phyloP scores from a whole-genome alignment of 2,113 vertebrate genomes.

The Bos indicus region DNA sequence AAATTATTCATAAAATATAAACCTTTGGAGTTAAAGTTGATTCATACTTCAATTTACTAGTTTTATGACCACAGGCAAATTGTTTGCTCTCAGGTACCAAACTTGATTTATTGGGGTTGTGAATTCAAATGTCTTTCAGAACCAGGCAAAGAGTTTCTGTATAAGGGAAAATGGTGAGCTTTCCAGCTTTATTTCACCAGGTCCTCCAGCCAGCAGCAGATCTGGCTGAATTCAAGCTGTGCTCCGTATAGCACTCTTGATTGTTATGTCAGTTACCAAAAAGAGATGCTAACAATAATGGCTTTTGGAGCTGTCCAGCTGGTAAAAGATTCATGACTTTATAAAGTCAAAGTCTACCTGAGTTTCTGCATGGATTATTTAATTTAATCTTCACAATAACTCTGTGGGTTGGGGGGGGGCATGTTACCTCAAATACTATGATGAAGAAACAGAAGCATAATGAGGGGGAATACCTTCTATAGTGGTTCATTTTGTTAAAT shows the following conservation, averaged over 20 bases:
- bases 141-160: background rate
- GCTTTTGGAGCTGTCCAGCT: background rate
- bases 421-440: background rate
- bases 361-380: background rate
- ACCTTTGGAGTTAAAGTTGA: background rate
- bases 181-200: background rate
- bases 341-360: background rate
- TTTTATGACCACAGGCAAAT: background rate
- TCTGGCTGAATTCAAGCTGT: background rate
- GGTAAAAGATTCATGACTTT: background rate
- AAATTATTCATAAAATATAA: background rate
- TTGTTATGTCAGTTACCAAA: background rate
- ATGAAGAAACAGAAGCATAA: background rate
- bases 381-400: background rate
- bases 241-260: background rate
- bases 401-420: background rate
- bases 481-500: background rate
- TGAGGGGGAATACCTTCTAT: background rate
- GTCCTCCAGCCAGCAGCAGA: background rate
- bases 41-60: background rate
- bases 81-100: background rate
- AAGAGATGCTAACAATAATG: background rate
- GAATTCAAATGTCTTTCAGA: background rate
- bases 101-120: background rate
- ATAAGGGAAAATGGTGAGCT: background rate